Base-by-base conservation (phyloP, 2,888 invertebrate species). In the Patella caerulea region DNA sequence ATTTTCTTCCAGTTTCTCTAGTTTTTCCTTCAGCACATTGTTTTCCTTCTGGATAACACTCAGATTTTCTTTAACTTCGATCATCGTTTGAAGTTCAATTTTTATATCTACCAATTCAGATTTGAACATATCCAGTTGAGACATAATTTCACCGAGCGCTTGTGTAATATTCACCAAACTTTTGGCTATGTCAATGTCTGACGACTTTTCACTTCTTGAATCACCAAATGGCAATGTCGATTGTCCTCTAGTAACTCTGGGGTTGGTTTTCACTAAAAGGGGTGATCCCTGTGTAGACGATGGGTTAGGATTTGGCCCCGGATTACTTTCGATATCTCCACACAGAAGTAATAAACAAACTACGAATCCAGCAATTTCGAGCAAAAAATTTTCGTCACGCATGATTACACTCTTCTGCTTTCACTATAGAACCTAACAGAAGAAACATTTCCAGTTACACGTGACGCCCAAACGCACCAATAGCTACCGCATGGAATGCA, bases 141-240 rank as follows among this genome's bases (percentile, higher is more conserved):
- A 19, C 19, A 19, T 65, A 19, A 65, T 65, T n/a, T 65, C 65
- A 19, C n/a, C 19, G 9, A 65, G 65, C n/a, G 65, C 65, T n/a
- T 65, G 65, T 19, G n/a, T 19, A 19, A 65, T 65, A 3, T 65
- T 65, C 65, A 65, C 19, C 65, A 65, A 15, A 65, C n/a, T 65
- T 65, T 65, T 65, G 15, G 65, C n/a, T 15, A 65, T 65, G 19
- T 65, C 65, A 65, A 65, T 65, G 65, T 65, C 65, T 19, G 65
- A 65, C 19, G 65, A 12, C 19, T 65, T 65, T 19, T 65, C 65
- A 65, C 65, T 9, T 15, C 19, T 65, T 11, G 65, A 65, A 19
- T 65, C 65, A 65, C 65, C 65, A 19, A 19, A 65, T 65, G 65
- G 65, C 19, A 65, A 59, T n/a, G 59, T 59, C 15, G 59, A 59